Evolutionary conservation across 2,113 vertebrate species (phyloP).

Genomic region (Donacobius atricapilla): DNA sequence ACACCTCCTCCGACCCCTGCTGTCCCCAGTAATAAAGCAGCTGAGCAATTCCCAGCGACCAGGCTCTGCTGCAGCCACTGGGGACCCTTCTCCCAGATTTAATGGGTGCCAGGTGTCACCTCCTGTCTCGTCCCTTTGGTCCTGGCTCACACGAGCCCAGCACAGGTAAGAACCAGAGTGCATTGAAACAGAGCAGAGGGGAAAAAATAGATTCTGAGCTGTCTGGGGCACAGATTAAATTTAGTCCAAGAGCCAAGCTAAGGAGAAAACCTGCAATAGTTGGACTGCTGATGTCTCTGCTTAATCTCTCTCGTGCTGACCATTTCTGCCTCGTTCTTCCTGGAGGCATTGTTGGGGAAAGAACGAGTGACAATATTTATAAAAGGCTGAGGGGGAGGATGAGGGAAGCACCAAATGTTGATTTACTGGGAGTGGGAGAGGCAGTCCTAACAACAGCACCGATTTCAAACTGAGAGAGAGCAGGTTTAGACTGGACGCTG

Average conservation of each 20-base stretch:
- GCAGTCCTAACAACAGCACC: background rate
- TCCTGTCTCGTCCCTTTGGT: background rate
- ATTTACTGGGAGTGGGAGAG: background rate
- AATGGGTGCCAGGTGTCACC: background rate
- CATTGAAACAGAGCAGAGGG: background rate
- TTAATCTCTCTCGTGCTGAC: background rate
- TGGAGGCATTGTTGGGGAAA: background rate
- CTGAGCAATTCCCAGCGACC: background rate
- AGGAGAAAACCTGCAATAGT: background rate
- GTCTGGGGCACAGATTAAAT: background rate
- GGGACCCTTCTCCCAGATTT: background rate
- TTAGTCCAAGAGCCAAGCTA: background rate
- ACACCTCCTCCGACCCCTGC: background rate
- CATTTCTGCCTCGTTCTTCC: background rate
- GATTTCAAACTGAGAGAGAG: background rate
- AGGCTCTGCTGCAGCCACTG: background rate
- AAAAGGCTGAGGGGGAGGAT: background rate
- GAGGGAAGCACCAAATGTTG: background rate
- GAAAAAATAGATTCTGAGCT: background rate
- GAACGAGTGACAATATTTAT: background rate
- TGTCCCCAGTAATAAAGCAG: background rate
- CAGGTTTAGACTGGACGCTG: rapidly evolving
- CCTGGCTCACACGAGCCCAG: background rate
- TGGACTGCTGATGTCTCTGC: background rate
- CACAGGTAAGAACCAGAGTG: background rate